Percentiles rank a stretch among this genome's conserved stretches.
These are phyloP conservation scores for Pseudotriccus pelzelni DNA, from an alignment of 2,797 vertebrate genomes.

Conservation along the genomic window DNA sequence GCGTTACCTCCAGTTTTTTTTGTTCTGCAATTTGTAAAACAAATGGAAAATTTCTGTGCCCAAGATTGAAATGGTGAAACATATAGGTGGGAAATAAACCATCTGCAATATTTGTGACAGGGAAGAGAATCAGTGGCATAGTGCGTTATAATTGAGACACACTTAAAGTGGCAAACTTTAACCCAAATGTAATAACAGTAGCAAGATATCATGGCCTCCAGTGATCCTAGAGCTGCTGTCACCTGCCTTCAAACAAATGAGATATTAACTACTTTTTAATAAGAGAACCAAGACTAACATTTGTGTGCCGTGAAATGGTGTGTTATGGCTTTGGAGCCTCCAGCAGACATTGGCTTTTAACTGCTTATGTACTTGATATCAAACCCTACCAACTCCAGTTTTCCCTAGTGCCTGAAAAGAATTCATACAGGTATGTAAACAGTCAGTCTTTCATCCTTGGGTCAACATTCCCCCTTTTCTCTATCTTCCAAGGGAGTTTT, in stretches of 20 bases:
- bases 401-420: background rate
- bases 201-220: background rate
- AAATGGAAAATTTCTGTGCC: background rate
- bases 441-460: background rate
- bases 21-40: background rate
- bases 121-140: background rate
- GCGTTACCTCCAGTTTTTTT: background rate
- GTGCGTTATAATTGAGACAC: background rate
- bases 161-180: background rate
- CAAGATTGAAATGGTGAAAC: background rate
- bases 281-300: background rate
- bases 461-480: background rate
- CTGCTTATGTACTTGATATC: background rate
- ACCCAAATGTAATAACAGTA: background rate
- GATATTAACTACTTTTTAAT: background rate
- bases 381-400: background rate
- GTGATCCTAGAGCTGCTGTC: background rate
- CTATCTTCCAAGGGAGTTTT: background rate
- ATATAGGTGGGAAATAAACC: background rate
- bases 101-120: background rate
- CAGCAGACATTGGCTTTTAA: background rate
- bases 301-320: background rate
- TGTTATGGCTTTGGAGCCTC: background rate
- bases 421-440: background rate
- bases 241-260: background rate